Evolutionary conservation across 37 sponge, comb jelly and placozoan genomes (phyloP).

Genomic region (Mnemiopsis leidyi): DNA sequence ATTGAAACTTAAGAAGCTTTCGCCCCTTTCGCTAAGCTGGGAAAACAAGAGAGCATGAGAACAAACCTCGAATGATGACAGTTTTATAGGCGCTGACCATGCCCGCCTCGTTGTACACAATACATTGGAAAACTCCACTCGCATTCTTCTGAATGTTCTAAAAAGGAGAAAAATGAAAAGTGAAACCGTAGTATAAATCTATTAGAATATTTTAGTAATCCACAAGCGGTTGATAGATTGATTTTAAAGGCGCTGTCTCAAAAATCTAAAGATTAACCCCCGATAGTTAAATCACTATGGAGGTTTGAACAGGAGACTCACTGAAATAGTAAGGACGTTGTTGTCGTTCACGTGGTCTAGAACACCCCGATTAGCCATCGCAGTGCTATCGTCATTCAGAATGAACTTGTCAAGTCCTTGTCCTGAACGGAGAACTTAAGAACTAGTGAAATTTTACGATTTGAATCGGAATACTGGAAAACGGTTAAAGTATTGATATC

Average conservation of each 20-base stretch:
- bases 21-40: no score
- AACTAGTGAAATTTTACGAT: background rate
- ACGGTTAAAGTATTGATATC: no score
- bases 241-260: no score
- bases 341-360: slow-evolving; percentile 1
- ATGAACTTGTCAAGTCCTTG: background rate
- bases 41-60: background rate
- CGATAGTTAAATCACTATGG: no score
- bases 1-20: no score
- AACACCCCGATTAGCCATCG: background rate
- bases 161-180: no score
- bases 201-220: no score
- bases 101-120: slow-evolving; percentile 57
- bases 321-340: background rate
- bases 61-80: slow-evolving; percentile 56
- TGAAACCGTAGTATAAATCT: no score
- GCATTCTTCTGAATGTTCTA: slow-evolving; percentile 53
- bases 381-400: background rate
- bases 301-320: no score
- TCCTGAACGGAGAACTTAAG: background rate
- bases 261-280: no score
- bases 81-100: slow-evolving; percentile 60
- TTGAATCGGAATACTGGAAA: no score
- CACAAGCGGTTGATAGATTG: no score
- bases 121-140: slow-evolving; percentile 50